Evolutionary conservation across 30 jellyfish, hydroid and myxozoan genomes (phyloP), one percentile per base, ranked within the genome.

Genomic region (Rhopilema esculentum): DNA sequence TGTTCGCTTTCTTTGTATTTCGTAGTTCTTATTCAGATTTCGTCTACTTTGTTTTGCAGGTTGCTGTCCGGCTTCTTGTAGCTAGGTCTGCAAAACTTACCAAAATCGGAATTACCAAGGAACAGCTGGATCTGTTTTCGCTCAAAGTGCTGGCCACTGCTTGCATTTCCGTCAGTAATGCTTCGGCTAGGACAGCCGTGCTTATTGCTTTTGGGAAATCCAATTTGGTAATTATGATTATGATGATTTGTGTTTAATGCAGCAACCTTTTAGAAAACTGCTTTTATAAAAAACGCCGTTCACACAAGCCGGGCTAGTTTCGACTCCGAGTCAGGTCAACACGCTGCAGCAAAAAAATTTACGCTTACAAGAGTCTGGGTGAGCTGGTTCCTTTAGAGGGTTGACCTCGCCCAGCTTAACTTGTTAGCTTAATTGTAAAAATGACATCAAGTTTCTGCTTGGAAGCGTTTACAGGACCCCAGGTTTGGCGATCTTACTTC

Each of bases 111-210:
- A 90, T 89, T 23, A 79, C 93, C 52, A 96, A 92, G 49, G 99
- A 96, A 81, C 98, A 96, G 92, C 94, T 91, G 95, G 99, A 96
- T 74, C 78, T 91, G 97, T 96, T 96, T 88, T 96, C 97, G 20
- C 73, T 96, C 93, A 90, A 88, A 73, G 93, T 96, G 80, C 96
- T 96, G 88, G 98, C 99, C 71, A 85, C 97, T 70, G 93, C 96
- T 17, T 91, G 99, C 63, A 77, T 83, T 23, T 88, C 99, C 1
- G 87, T 88, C 40, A 86, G 98, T 27, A 90, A 93, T 83, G 97
- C 97, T 17, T 80, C 99, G 20, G 92, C 97, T 17, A 65, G 99
- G 81, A 91, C 97, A 22, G 99, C 99, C 53, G 99, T 96, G 67
- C 74, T 96, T 19, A 88, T 96, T 90, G 99, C 99, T 27, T 96